phyloP scores from a whole-genome alignment of 2,797 vertebrate genomes.

The Spinibarbus caldwelli region DNA sequence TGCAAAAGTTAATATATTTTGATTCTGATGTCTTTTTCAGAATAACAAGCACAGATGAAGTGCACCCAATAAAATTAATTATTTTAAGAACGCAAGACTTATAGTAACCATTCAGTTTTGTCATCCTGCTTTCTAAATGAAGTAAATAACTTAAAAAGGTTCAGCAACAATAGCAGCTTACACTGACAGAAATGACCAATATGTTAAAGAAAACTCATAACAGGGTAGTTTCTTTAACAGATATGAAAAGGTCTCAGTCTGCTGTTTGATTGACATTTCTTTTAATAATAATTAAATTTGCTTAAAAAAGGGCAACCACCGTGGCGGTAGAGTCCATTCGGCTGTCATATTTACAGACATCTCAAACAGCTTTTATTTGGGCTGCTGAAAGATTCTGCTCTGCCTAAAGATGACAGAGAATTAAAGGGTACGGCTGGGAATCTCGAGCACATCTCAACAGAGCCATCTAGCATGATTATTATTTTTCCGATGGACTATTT shows the following conservation, averaged over 20 bases:
- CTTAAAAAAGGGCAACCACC: constrained; percentile 4
- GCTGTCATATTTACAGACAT: constrained; percentile 11
- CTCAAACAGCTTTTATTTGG: constrained; percentile 24
- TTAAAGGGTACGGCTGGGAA: not conserved
- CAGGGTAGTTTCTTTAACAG: not conserved
- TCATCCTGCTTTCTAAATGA: not conserved
- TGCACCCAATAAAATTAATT: not conserved
- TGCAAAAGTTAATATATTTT: not conserved
- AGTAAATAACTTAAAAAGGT: not conserved
- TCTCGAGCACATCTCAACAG: constrained; percentile 28
- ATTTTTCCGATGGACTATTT: constrained; percentile 54
- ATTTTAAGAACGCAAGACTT: not conserved
- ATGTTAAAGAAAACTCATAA: constrained; percentile 3
- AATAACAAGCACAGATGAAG: not conserved
- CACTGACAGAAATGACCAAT: not conserved
- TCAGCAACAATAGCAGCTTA: not conserved
- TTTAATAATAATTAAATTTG: constrained; percentile 5
- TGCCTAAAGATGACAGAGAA: constrained; percentile 27
- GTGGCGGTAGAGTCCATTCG: not conserved
- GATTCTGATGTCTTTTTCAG: not conserved
- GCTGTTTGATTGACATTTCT: constrained; percentile 16
- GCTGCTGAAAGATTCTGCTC: not conserved
- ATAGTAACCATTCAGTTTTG: no score
- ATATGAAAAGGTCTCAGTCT: constrained; percentile 8
- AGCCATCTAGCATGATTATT: constrained; percentile 51